phyloP scores from a whole-genome alignment of 2,888 invertebrate species.

The Horisme vitalbata region DNA sequence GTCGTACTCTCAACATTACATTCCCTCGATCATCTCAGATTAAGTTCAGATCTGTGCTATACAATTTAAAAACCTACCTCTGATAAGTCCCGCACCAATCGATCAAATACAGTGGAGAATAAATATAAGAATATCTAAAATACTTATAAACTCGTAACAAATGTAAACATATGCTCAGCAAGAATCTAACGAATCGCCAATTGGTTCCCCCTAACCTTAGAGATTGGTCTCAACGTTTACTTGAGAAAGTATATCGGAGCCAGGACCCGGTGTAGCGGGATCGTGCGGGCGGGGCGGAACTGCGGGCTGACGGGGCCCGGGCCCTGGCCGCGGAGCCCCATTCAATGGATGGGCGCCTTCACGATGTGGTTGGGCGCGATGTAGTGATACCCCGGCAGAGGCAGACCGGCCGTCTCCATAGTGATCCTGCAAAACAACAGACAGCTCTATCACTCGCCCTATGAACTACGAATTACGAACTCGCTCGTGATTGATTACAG shows the following conservation, averaged over 20 bases:
- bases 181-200: conserved; percentile 63
- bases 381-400: conserved; percentile 95
- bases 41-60: conserved; percentile 35
- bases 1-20: conserved; percentile 55
- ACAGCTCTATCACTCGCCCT: conserved; percentile 1
- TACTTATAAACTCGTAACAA: conserved; percentile 84
- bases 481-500: background rate
- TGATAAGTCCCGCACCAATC: conserved; percentile 57
- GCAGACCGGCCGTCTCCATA: conserved; percentile 96
- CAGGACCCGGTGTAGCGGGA: conserved; percentile 64
- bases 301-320: conserved; percentile 52
- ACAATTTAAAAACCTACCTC: conserved; percentile 36
- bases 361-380: conserved; percentile 96
- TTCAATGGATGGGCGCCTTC: conserved; percentile 95
- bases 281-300: conserved; percentile 49
- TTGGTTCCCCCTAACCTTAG: conserved; percentile 57
- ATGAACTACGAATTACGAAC: no score
- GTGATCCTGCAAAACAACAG: conserved; percentile 90
- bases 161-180: conserved; percentile 79
- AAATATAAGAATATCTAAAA: conserved; percentile 88
- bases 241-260: conserved; percentile 73
- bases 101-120: conserved; percentile 81
- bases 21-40: conserved; percentile 23
- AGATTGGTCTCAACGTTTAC: conserved; percentile 62
- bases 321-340: conserved; percentile 67